Base-by-base conservation (phyloP, 2,797 vertebrate species). In the Heliangelus exortis region DNA sequence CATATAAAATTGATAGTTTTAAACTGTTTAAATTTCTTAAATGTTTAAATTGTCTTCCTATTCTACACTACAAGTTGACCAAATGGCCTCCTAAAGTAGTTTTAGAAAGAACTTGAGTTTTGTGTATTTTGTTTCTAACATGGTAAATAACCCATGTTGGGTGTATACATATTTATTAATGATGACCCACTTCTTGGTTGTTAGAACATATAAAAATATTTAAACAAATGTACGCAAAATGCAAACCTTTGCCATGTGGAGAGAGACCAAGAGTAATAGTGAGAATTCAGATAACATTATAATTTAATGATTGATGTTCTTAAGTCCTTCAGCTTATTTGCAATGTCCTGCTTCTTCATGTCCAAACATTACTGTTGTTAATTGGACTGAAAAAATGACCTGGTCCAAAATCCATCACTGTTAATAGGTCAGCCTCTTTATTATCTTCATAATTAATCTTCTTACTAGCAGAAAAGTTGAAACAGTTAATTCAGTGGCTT, bases 361-460 rank as follows among this genome's bases (percentile, higher is more conserved):
- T 36, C 74, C 78, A 73, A 82, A 71, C 20, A 58, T 29, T 69
- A 78, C 57, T 91, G 47, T 26, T 71, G 48, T 73, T 96, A 96
- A 91, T 39, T 43, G 74, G 76, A 69, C 78, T 55, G 78, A 92
- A 96, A 94, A 85, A 77, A 73, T 31, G 4, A 89, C 67, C 71
- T 62, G 28, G 41, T 89, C 66, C 79, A 87, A 91, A 91, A 92
- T 77, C 88, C 28, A 48, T 86, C 77, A 74, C 54, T 78, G 36
- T 34, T 92, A 92, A 74, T 75, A 86, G 58, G 79, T 92, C 45
- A 76, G n/a, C 8, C 43, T 89, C 78, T 86, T 69, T 48, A 51
- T 55, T 81, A 22, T 76, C 62, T 76, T 87, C 79, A 83, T 65
- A 76, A 66, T 33, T 76, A 58, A 68, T 76, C 17, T 76, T 67